Conservation (phyloP, 2,113 vertebrate genomes). For the Mesembrinibis cayennensis region DNA sequence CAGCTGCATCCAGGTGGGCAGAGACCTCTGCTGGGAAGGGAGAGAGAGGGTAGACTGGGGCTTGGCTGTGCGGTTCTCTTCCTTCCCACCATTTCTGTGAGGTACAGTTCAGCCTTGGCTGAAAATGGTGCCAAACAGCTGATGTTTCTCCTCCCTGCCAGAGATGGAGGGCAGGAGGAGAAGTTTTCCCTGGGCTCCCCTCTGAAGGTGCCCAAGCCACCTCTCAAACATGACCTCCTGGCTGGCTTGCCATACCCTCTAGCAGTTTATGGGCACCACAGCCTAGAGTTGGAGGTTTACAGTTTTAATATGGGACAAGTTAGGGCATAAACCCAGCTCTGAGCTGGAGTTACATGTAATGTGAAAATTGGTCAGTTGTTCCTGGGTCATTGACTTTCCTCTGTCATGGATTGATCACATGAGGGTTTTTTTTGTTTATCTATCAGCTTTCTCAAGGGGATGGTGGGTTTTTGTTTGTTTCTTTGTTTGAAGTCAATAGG, state of each 20-base stretch:
- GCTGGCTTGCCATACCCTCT: fast-evolving
- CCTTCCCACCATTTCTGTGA: neutral
- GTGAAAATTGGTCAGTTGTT: neutral
- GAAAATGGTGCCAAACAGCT: neutral
- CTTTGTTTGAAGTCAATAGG: neutral
- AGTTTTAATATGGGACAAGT: fast-evolving
- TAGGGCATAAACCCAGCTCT: neutral
- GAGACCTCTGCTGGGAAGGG: neutral
- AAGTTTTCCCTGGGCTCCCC: neutral
- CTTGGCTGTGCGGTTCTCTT: neutral
- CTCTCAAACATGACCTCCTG: neutral
- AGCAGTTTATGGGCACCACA: neutral
- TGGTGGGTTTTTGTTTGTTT: neutral
- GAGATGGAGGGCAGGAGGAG: neutral
- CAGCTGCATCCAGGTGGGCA: neutral
- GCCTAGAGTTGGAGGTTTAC: neutral
- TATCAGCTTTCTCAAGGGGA: neutral
- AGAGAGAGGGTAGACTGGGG: neutral
- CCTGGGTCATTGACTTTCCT: neutral
- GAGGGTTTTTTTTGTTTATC: neutral
- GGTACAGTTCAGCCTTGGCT: neutral
- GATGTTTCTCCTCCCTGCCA: neutral
- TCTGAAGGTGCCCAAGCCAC: neutral
- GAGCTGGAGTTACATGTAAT: neutral
- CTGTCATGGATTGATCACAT: neutral